phyloP scores from a whole-genome alignment of 2,797 vertebrate genomes.

The Xiphophorus birchmanni region DNA sequence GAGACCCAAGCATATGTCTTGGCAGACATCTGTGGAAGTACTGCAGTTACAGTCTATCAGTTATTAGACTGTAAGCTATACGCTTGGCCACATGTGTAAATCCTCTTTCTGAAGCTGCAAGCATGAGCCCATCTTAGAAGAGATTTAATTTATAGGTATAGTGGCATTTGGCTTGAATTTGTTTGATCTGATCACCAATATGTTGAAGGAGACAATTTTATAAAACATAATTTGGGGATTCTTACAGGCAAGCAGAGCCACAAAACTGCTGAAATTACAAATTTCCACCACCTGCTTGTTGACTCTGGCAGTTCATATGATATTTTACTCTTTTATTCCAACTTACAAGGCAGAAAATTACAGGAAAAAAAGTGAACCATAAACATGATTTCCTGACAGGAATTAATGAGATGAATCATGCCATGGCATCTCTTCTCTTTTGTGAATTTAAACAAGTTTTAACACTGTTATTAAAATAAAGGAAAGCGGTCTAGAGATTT shows the following conservation, averaged over 20 bases:
- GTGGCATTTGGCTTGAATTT: background rate
- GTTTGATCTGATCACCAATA: background rate
- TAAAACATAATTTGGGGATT: background rate
- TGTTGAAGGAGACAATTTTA: background rate
- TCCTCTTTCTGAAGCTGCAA: background rate
- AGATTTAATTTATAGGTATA: background rate
- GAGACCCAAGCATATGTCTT: slow-evolving; percentile 16
- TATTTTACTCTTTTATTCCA: background rate
- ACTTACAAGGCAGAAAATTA: background rate
- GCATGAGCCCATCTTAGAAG: slow-evolving; percentile 10
- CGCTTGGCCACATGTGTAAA: background rate
- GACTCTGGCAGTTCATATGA: background rate
- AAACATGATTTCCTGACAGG: background rate
- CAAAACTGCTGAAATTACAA: background rate
- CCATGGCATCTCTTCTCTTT: background rate
- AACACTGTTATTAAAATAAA: background rate
- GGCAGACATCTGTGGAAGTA: slow-evolving; percentile 22
- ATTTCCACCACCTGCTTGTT: background rate
- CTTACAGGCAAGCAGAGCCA: background rate
- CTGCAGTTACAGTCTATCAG: slow-evolving; percentile 27
- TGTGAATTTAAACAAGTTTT: background rate
- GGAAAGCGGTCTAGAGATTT: background rate
- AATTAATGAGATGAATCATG: background rate
- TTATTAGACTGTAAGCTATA: slow-evolving; percentile 45
- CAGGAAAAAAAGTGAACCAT: background rate